These are phyloP conservation scores for Emydura subglobosa DNA, from an alignment of 2,113 vertebrate species.

Conservation along the genomic window DNA sequence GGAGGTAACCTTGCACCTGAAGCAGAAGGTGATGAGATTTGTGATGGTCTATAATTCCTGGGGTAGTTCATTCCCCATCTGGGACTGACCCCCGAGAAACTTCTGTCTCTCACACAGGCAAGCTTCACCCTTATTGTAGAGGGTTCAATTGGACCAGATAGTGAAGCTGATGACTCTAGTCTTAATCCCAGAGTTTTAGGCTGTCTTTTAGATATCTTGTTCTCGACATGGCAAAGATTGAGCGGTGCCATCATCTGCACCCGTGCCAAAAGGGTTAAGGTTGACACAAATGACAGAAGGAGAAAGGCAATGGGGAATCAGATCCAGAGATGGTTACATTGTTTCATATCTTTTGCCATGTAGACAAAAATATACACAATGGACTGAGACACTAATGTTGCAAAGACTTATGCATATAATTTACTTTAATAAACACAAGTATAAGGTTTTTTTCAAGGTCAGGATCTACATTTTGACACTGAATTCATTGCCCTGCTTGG, in stretches of 20 bases:
- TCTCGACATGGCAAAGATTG: accelerated
- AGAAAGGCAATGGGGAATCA: accelerated
- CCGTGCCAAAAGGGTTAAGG: neutral
- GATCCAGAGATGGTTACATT: neutral
- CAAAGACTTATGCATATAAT: neutral
- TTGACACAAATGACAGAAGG: neutral
- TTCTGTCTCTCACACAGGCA: neutral
- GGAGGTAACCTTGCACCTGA: neutral
- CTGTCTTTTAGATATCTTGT: neutral
- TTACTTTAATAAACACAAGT: neutral
- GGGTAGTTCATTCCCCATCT: neutral
- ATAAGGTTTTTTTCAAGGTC: neutral
- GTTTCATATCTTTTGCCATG: neutral
- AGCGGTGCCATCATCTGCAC: neutral
- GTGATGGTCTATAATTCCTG: too few relatives aligned
- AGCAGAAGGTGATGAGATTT: neutral
- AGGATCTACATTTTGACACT: neutral
- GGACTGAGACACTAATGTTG: neutral
- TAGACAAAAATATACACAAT: neutral
- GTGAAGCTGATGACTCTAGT: neutral
- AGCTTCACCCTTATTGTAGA: neutral
- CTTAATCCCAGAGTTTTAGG: neutral
- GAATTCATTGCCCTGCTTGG: neutral
- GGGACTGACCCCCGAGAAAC: neutral
- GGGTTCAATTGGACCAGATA: neutral